phyloP scores from a whole-genome alignment of 2,113 vertebrate genomes.

The Syngnathus scovelli region DNA sequence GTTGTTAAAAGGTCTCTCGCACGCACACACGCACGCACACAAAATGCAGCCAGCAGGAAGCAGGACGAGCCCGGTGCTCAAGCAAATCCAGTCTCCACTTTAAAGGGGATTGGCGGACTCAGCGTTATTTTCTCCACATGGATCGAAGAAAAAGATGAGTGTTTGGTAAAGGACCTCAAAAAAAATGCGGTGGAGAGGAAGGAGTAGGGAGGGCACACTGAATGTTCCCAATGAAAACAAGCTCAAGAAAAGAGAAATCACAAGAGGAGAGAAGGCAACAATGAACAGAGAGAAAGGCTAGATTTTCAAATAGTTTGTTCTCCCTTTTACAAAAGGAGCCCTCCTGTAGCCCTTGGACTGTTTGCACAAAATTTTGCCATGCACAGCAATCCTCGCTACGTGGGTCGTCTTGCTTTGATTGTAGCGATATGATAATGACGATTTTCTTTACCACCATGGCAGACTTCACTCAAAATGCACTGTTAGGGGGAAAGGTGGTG shows the following conservation, averaged over 20 bases:
- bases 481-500: too few species aligned
- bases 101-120: slow-evolving; percentile 64
- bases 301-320: slow-evolving; percentile 43
- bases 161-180: slow-evolving; percentile 20
- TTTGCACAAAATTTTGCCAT: slow-evolving; percentile 48
- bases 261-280: slow-evolving; percentile 67
- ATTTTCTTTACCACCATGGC: slow-evolving; percentile 24
- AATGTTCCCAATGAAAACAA: slow-evolving; percentile 19
- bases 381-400: slow-evolving; percentile 45
- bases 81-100: slow-evolving; percentile 51
- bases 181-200: background rate
- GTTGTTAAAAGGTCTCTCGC: slow-evolving; percentile 25
- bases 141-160: slow-evolving; percentile 18
- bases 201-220: slow-evolving; percentile 1
- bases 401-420: slow-evolving; percentile 19
- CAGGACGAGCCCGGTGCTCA: slow-evolving; percentile 33
- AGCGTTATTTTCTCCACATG: slow-evolving; percentile 47
- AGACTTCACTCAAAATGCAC: background rate
- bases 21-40: background rate
- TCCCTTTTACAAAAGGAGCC: slow-evolving; percentile 53
- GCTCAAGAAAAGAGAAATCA: slow-evolving; percentile 40
- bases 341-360: slow-evolving; percentile 69
- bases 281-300: slow-evolving; percentile 67
- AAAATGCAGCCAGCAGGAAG: slow-evolving; percentile 2
- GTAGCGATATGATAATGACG: slow-evolving; percentile 19